Evolutionary conservation across 2,113 vertebrate genomes (phyloP).

Genomic region (Benitochromis conjunctus): DNA sequence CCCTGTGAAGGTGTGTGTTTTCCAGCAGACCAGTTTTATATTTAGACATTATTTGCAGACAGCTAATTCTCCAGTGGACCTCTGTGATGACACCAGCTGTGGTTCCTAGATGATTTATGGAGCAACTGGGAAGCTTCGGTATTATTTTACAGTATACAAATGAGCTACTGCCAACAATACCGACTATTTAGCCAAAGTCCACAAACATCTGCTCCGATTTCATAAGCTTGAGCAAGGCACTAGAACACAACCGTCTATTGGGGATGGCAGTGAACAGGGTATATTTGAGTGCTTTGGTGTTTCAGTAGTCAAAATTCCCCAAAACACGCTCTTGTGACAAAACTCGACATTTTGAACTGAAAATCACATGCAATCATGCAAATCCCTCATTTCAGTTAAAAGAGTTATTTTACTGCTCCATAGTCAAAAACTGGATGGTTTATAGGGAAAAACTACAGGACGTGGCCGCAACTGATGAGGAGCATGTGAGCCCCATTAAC

Average conservation of each 20-base stretch:
- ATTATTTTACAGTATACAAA: constrained; percentile 34
- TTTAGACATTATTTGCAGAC: neutral
- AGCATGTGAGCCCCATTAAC: neutral
- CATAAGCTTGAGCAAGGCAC: neutral
- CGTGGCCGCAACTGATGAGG: neutral
- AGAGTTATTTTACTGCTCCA: neutral
- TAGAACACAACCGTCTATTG: neutral
- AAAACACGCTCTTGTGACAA: neutral
- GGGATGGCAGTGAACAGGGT: neutral
- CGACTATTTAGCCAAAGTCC: neutral
- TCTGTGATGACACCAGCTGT: constrained; percentile 35
- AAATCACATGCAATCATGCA: neutral
- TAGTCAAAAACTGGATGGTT: neutral
- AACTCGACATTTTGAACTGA: neutral
- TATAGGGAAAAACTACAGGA: neutral
- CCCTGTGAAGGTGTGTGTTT: neutral
- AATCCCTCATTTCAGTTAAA: neutral
- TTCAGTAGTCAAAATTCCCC: neutral
- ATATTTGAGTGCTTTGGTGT: neutral
- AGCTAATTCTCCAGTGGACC: constrained; percentile 6
- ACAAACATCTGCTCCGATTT: neutral
- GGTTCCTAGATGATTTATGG: constrained; percentile 14
- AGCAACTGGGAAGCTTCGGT: constrained; percentile 13
- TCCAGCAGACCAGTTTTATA: neutral
- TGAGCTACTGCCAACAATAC: neutral